Base-by-base conservation (phyloP, 2,797 vertebrate species). In the Lophius americanus region DNA sequence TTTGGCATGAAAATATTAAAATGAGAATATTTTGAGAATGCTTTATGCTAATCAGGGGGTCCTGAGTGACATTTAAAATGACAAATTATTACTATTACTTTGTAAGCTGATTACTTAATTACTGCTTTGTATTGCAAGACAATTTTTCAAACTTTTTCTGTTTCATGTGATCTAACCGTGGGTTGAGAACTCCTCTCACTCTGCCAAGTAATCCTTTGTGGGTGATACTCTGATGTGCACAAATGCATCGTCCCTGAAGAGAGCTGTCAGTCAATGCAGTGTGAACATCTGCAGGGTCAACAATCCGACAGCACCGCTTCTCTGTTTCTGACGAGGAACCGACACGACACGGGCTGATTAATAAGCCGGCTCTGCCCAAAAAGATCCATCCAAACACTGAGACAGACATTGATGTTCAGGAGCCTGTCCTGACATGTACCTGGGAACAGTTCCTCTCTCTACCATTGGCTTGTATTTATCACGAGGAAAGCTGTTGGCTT, bases 271-370 rank as follows among this genome's bases (percentile, higher is more conserved):
- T 75, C n/a, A 13, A 36, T 23, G 9, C 49, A n/a, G 44, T 8
- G 42, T 7, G 14, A 75, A 78, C 78, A 81, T 83, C 51, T 76
- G 81, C 64, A 23, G 60, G 78, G 78, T 80, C 70, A 73, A 70
- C n/a, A 41, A 36, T n/a, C 5, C 13, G 50, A 49, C 61, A 42
- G 57, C 46, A 37, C 64, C 47, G 59, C 70, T 76, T 54, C 57
- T 60, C 64, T 3, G 42, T 80, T 61, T 69, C 64, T 79, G 81
- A 67, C 79, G 23, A 85, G 63, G 67, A 62, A 66, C 2, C 54
- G 6, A 11, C 51, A 51, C 6, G 12, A 64, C 58, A 58, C 64
- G 53, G 38, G 62, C n/a, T 11, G 5, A 69, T 74, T 78, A 70
- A 81, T 79, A 70, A 76, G 63, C 66, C 69, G 37, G 51, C 42